Evolutionary conservation across 2,797 vertebrate genomes (phyloP), one percentile per base, ranked within the genome.

Genomic region (Tenualosa ilisha): DNA sequence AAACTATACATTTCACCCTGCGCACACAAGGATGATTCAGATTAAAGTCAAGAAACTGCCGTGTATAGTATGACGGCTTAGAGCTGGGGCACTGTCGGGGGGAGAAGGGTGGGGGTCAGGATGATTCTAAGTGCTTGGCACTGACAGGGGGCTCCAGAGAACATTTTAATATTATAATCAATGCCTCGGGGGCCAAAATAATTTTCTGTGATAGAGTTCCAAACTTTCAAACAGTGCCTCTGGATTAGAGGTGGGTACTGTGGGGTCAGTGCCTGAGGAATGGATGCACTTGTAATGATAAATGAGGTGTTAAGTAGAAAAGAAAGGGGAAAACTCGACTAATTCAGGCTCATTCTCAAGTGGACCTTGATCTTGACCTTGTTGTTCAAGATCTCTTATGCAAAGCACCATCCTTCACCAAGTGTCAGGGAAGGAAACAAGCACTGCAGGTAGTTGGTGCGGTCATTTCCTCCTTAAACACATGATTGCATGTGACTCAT

Each of bases 401-500:
- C 72, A 79, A 79, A 79, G 17, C 40, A 37, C 37, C 40, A 43
- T 79, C 40, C 22, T 79, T 79, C 17, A 22, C 72, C 43, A 79
- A 46, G 37, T 79, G 72, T 79, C 37, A 20, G 17, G 68, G 37
- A 75, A 75, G 37, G 68, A 43, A 75, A 43, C 37, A 43, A 75
- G 3, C 17, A 75, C 68, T 17, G 72, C 72, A 79, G 72, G 72
- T 79, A 79, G 72, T 79, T 43, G 72, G 17, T 46, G 17, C 6
- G 20, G 72, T 79, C 72, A 79, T 79, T 79, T 79, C 37, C 40
- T 79, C 72, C 17, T 43, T 43, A 79, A 46, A 43, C 72, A 79
- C 37, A 79, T 79, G 72, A 79, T 79, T 79, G 37, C 72, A 20
- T 46, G 17, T 79, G 72, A 79, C 37, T 79, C 72, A 79, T 79